A percentile compares a stretch with the other conserved stretches of the same genome.
Evolutionary conservation across 1,140 invertebrate species (phyloP).

Genomic region (Lepidurus apus): DNA sequence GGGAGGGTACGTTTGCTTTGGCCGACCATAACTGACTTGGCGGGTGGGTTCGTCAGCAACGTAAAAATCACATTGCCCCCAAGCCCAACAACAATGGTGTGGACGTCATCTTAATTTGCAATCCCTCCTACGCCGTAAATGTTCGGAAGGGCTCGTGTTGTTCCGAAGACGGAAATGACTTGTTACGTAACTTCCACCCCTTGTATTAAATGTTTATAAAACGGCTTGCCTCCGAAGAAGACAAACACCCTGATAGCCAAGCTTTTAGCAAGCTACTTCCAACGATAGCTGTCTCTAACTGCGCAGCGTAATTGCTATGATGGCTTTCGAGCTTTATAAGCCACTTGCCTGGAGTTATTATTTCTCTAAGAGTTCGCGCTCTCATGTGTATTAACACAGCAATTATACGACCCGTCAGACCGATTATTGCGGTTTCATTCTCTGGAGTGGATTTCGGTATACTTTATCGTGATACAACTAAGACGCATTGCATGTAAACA

Average conservation of each 20-base stretch:
- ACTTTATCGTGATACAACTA: background rate
- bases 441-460: too few species aligned
- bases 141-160: background rate
- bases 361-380: background rate
- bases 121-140: background rate
- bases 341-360: background rate
- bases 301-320: background rate
- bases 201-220: constrained; percentile 16
- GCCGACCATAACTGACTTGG: background rate
- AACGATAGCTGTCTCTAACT: background rate
- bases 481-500: background rate
- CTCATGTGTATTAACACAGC: background rate
- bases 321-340: background rate
- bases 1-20: too few species aligned
- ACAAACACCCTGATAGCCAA: background rate
- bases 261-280: background rate
- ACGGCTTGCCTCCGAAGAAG: background rate
- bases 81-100: constrained; percentile 1
- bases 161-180: background rate
- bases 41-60: background rate
- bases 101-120: background rate
- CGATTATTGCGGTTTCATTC: background rate
- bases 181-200: background rate
- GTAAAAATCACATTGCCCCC: constrained; percentile 12
- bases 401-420: background rate